A percentile compares a stretch with the other conserved stretches of the same genome.
These are phyloP conservation scores for Embiotoca jacksoni DNA, from an alignment of 2,113 vertebrate species.

Conservation along the genomic window DNA sequence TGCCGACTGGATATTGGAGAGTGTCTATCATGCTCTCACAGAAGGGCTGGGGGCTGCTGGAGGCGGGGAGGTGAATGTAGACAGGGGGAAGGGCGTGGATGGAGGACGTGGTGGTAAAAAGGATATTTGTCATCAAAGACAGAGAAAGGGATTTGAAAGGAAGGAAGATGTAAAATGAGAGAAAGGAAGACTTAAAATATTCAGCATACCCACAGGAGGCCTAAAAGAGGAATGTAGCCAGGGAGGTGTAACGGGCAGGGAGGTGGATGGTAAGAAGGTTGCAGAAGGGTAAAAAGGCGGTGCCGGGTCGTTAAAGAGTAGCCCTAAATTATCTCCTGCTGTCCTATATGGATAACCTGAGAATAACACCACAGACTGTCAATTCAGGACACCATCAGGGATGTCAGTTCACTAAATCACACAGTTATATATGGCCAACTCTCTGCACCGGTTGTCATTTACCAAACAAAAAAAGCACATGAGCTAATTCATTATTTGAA, in stretches of 20 bases:
- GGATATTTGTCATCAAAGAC: slow-evolving; percentile 22
- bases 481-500: not conserved
- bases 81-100: slow-evolving; percentile 36
- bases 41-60: slow-evolving; percentile 36
- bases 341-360: slow-evolving; percentile 51
- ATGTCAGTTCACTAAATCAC: slow-evolving; percentile 27
- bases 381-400: slow-evolving; percentile 19
- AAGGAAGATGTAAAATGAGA: slow-evolving; percentile 3
- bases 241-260: slow-evolving; percentile 4
- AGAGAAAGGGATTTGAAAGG: not conserved
- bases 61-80: slow-evolving; percentile 33
- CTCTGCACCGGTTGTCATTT: not conserved
- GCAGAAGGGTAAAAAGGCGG: slow-evolving; percentile 17
- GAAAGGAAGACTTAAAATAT: not conserved
- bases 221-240: not conserved
- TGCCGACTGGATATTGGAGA: slow-evolving; percentile 83
- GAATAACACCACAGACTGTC: slow-evolving; percentile 41
- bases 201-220: slow-evolving; percentile 6
- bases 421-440: not conserved
- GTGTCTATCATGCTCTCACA: slow-evolving; percentile 78
- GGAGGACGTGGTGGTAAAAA: slow-evolving; percentile 9
- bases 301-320: slow-evolving; percentile 30
- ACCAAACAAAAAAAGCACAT: not conserved
- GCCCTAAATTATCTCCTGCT: slow-evolving; percentile 52
- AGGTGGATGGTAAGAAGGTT: slow-evolving; percentile 24